Base-by-base conservation (phyloP, 2,113 vertebrate genomes). In the Damaliscus lunatus region DNA sequence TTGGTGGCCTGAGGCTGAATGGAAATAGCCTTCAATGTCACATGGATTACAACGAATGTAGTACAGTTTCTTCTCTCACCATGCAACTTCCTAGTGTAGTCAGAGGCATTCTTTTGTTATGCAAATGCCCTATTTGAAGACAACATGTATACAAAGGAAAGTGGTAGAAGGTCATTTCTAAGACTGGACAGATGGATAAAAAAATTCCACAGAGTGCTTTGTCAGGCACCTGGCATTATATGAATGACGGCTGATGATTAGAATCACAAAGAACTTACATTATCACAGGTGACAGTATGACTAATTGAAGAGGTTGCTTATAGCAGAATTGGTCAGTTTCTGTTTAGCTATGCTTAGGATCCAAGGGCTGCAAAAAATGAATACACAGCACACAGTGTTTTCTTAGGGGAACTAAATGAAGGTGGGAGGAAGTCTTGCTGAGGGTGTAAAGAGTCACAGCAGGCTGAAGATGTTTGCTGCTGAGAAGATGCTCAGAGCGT, bases 361-460 rank as follows among this genome's bases (percentile, higher is more conserved):
- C 90, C 89, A 77, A 96, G 80, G 78, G 81, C 91, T 96, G 40
- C 77, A 83, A 88, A 93, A 97, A 97, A 91, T 93, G 94, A 98
- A 97, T 85, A 85, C 71, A 60, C 40, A 95, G 62, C 84, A 67
- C 88, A 95, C 36, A 48, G 33, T 90, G 53, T 95, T 96, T 98
- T 97, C 91, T 97, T 96, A 88, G 62, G 78, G 89, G 80, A 96
- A 80, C 90, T 95, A 90, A 90, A 96, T 97, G 86, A 95, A 97
- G 94, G 97, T 92, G 78, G 88, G 64, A 98, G 50, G 91, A 87
- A 96, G 64, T 94, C 97, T 96, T 98, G 97, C 98, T 97, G 98
- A 91, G 98, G 95, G 95, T 96, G 91, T 96, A 97, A 98, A 21
- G 29, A 97, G 94, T 98, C 97, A 95, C 97, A 97, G 98, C 67